Conservation (phyloP, 2,113 vertebrate species). For the Larimichthys crocea region DNA sequence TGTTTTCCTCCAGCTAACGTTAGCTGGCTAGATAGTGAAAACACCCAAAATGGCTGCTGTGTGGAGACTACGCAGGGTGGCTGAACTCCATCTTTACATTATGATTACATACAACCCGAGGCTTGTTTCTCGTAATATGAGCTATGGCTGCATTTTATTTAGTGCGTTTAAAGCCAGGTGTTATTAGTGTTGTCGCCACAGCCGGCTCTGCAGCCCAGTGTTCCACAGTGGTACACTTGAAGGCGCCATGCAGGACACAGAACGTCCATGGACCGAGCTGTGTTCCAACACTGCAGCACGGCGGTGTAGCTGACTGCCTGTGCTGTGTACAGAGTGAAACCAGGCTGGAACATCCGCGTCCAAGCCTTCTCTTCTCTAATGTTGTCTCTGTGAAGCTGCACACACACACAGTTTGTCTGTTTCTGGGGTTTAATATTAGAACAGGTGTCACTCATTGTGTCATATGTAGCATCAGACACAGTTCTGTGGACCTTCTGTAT, state of each 20-base stretch:
- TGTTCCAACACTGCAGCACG: no score
- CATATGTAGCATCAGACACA: background rate
- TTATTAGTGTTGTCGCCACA: no score
- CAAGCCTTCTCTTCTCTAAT: background rate
- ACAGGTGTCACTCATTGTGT: no score
- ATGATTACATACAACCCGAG: background rate
- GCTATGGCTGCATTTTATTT: no score
- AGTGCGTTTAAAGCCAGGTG: no score
- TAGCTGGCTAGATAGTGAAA: background rate
- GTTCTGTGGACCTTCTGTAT: background rate
- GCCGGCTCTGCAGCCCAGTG: no score
- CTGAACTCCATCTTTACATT: no score
- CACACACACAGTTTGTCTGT: background rate
- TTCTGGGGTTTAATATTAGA: background rate
- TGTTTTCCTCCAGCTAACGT: slow-evolving; percentile 4
- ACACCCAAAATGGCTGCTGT: slow-evolving; percentile 47
- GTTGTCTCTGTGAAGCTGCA: no score
- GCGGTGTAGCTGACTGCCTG: no score
- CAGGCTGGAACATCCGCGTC: background rate
- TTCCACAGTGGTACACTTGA: no score
- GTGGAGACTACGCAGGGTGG: background rate
- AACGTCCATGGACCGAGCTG: no score
- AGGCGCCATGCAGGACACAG: no score
- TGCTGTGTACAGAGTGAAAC: background rate
- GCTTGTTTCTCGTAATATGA: background rate